A percentile compares a stretch with the other conserved stretches of the same genome.
phyloP scores from a whole-genome alignment of 2,113 vertebrate species.

The Sinosuthora webbiana region DNA sequence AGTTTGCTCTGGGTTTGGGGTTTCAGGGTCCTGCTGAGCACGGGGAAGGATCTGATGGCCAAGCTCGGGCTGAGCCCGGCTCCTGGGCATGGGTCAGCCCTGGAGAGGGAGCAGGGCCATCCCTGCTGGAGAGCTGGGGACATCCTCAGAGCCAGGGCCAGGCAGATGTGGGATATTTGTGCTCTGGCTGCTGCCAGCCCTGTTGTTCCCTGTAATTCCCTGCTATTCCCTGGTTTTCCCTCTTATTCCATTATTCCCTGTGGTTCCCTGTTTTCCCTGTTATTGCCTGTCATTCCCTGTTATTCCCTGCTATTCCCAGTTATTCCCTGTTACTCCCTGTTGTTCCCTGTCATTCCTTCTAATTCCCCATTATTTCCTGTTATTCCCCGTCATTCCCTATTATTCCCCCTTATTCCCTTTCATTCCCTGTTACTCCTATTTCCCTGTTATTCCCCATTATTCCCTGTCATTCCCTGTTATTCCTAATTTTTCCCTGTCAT shows the following conservation, averaged over 20 bases:
- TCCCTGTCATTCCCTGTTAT: too few species aligned
- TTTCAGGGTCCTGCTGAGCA: accelerated
- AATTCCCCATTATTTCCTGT: accelerated
- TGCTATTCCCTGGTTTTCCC: not conserved
- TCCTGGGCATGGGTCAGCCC: accelerated
- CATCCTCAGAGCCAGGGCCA: not conserved
- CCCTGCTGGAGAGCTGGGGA: not conserved
- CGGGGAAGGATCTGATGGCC: not conserved
- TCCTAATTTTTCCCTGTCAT: accelerated
- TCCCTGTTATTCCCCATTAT: accelerated
- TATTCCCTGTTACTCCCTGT: not conserved
- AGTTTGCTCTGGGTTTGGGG: not conserved
- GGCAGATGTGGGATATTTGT: not conserved
- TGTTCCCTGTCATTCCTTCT: not conserved
- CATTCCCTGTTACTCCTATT: accelerated
- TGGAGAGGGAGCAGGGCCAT: not conserved
- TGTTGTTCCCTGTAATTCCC: not conserved
- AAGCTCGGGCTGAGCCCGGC: accelerated
- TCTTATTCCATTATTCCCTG: too few species aligned
- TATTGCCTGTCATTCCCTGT: not conserved
- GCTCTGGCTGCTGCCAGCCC: not conserved
- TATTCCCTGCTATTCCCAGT: not conserved
- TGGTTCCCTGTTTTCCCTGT: not conserved
- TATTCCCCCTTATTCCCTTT: not conserved
- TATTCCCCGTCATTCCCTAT: not conserved